phyloP scores from a whole-genome alignment of 2,113 vertebrate genomes.

The Labeo rohita region DNA sequence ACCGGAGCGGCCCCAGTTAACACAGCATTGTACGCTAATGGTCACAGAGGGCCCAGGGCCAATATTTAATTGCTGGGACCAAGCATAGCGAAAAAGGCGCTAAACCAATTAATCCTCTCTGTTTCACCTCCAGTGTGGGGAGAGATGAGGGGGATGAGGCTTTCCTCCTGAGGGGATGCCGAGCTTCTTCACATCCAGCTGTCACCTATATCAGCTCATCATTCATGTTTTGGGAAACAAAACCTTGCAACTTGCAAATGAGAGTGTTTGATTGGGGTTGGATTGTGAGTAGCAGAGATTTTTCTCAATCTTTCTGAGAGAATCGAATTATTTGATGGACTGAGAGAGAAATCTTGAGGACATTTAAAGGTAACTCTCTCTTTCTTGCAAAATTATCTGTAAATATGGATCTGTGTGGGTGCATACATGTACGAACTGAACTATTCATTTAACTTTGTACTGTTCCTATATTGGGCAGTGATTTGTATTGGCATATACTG shows the following conservation, averaged over 20 bases:
- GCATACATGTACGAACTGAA: background rate
- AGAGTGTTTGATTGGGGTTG: slow-evolving; percentile 5
- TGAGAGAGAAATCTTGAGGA: background rate
- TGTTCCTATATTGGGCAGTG: background rate
- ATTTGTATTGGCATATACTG: background rate
- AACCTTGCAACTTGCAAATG: slow-evolving; percentile 22
- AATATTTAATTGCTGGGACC: slow-evolving; percentile 76
- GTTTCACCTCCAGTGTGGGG: slow-evolving; percentile 60
- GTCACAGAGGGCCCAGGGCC: slow-evolving; percentile 68
- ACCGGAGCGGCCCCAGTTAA: background rate
- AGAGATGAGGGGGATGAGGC: slow-evolving; percentile 42
- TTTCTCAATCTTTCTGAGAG: background rate
- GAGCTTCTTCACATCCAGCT: slow-evolving; percentile 54
- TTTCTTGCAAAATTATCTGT: background rate
- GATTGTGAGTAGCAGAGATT: background rate
- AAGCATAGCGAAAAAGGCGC: slow-evolving; percentile 69
- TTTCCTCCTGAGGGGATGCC: slow-evolving; percentile 53
- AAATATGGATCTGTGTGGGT: background rate
- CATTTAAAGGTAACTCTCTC: background rate
- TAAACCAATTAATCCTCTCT: slow-evolving; percentile 74
- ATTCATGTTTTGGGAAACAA: slow-evolving; percentile 35
- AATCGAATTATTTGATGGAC: background rate
- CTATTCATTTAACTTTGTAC: background rate
- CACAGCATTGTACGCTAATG: slow-evolving; percentile 60
- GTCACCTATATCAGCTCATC: slow-evolving; percentile 29